phyloP scores from a whole-genome alignment of 2,113 vertebrate genomes.

The Oxyruncus cristatus region DNA sequence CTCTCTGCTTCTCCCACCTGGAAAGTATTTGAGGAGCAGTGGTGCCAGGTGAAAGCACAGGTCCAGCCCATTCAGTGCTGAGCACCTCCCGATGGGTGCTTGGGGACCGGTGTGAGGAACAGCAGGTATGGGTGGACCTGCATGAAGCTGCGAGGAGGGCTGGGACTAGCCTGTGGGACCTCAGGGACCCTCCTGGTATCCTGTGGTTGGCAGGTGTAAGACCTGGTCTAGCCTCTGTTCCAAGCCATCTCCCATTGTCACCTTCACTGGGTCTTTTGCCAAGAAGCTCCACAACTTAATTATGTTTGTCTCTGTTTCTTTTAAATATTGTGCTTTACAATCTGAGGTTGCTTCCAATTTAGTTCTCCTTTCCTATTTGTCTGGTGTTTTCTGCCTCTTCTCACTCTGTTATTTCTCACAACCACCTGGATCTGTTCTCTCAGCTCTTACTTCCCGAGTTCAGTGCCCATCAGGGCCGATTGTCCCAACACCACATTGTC shows the following conservation, averaged over 20 bases:
- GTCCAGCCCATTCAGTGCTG: fast-evolving
- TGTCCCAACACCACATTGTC: not conserved
- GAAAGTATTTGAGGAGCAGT: not conserved
- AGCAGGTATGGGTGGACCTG: not conserved
- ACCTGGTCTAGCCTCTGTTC: not conserved
- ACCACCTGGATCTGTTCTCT: not conserved
- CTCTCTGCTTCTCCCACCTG: not conserved
- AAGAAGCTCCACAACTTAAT: not conserved
- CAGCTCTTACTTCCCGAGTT: fast-evolving
- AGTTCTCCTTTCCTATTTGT: not conserved
- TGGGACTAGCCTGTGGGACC: not conserved
- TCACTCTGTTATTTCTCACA: not conserved
- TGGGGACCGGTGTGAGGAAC: not conserved
- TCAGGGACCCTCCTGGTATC: not conserved
- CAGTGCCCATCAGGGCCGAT: not conserved
- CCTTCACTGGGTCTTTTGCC: not conserved
- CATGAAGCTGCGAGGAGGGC: not conserved
- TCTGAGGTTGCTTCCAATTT: not conserved
- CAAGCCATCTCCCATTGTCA: not conserved
- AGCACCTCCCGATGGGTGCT: not conserved
- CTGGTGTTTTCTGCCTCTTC: not conserved
- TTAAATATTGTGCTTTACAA: not conserved
- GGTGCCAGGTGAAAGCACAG: not conserved
- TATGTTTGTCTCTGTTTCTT: not conserved
- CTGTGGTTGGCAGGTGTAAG: not conserved